A percentile compares a stretch with the other conserved stretches of the same genome.
Evolutionary conservation across 2,797 vertebrate genomes (phyloP).

Genomic region (Sitta carolinensis): DNA sequence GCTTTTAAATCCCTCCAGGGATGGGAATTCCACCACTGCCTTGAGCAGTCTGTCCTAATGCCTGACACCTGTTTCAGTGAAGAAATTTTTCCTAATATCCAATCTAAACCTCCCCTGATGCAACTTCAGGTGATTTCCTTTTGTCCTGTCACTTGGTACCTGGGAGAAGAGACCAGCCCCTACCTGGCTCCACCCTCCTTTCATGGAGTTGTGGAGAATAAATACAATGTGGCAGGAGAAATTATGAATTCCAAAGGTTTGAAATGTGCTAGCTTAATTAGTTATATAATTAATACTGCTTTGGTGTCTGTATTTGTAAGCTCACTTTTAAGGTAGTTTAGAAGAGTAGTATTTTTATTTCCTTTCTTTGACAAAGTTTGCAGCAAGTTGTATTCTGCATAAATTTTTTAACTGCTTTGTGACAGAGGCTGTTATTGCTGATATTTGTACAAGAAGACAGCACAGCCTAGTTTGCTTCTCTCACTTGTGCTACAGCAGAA

Average conservation of each 20-base stretch:
- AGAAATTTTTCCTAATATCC: background rate
- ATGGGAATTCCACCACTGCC: background rate
- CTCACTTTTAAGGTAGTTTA: background rate
- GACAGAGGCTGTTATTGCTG: background rate
- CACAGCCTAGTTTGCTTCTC: background rate
- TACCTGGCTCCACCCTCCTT: background rate
- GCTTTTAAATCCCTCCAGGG: background rate
- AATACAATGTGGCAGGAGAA: background rate
- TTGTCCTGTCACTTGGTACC: background rate
- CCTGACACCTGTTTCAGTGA: background rate
- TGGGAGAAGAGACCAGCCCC: background rate
- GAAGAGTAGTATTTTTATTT: background rate
- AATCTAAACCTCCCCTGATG: background rate
- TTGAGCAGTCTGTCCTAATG: background rate
- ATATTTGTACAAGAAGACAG: background rate
- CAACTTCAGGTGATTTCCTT: background rate
- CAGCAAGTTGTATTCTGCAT: background rate
- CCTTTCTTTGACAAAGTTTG: background rate
- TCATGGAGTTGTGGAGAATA: background rate
- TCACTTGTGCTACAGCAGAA: background rate
- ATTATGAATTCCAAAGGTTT: background rate
- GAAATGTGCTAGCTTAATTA: background rate
- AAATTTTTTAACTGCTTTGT: background rate
- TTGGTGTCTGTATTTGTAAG: background rate
- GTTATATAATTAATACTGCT: background rate